Evolutionary conservation across 2,888 invertebrate species (phyloP).

Genomic region (Apamea sordens): DNA sequence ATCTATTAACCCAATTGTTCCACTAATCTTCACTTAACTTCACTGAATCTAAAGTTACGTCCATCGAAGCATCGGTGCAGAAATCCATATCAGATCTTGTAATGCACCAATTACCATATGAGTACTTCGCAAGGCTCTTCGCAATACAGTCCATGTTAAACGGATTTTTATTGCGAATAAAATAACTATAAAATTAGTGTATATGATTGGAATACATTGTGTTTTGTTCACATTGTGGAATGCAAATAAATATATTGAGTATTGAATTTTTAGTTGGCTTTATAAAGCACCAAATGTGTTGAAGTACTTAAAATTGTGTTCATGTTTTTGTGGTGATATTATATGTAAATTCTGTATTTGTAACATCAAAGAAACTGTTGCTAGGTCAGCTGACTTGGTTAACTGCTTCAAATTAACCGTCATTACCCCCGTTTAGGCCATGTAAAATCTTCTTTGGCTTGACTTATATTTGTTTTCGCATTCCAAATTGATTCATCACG

Average conservation of each 20-base stretch:
- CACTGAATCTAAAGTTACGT: slow-evolving; percentile 38
- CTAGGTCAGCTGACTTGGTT: neutral
- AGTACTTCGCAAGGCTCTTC: slow-evolving; percentile 50
- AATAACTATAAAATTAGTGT: slow-evolving; percentile 51
- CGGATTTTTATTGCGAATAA: slow-evolving; percentile 50
- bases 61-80: slow-evolving; percentile 69
- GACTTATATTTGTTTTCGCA: neutral
- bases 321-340: neutral
- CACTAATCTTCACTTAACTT: slow-evolving; percentile 30
- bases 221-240: no score
- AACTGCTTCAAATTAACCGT: neutral
- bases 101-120: slow-evolving; percentile 82
- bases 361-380: neutral
- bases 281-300: slow-evolving; percentile 22
- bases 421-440: neutral
- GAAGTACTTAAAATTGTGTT: neutral
- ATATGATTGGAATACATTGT: slow-evolving; percentile 34
- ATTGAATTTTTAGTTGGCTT: no score
- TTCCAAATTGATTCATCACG: neutral
- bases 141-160: slow-evolving; percentile 43
- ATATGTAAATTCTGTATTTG: neutral
- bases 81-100: slow-evolving; percentile 81
- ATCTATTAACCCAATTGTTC: slow-evolving; percentile 39
- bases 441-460: neutral
- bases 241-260: no score